These are phyloP conservation scores for Poecilia wingei DNA, from an alignment of 2,797 vertebrate species.

Conservation along the genomic window DNA sequence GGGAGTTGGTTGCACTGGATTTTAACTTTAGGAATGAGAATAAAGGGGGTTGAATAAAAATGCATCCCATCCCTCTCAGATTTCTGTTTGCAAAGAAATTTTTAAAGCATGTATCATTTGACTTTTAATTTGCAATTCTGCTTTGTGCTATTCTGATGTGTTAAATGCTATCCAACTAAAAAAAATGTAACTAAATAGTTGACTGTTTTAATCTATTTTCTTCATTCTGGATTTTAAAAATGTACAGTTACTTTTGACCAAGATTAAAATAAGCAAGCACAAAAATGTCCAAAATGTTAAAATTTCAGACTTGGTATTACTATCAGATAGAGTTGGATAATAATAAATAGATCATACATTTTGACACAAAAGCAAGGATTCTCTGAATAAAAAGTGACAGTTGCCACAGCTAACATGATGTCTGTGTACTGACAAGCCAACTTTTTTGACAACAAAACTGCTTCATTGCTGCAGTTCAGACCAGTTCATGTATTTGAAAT, in stretches of 20 bases:
- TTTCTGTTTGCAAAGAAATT: neutral
- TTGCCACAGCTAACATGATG: neutral
- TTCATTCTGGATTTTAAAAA: neutral
- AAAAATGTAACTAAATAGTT: neutral
- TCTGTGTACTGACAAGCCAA: neutral
- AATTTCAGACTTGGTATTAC: neutral
- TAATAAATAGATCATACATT: neutral
- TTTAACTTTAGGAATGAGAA: neutral
- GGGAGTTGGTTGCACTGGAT: neutral
- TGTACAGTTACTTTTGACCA: neutral
- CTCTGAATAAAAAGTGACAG: neutral
- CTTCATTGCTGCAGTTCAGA: neutral
- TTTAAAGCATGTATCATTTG: neutral
- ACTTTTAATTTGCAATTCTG: neutral
- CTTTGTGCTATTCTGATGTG: neutral
- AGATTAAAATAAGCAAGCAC: neutral
- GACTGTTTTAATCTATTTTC: neutral
- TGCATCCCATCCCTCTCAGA: neutral
- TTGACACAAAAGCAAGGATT: neutral
- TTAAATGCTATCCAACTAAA: neutral
- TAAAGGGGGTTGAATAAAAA: neutral
- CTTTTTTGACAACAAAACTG: neutral
- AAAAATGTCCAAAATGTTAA: neutral
- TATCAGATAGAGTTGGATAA: neutral
- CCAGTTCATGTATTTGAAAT: slow-evolving; percentile 1